Evolutionary conservation across 2,888 invertebrate genomes (phyloP).

Genomic region (Drosophila sordidula): DNA sequence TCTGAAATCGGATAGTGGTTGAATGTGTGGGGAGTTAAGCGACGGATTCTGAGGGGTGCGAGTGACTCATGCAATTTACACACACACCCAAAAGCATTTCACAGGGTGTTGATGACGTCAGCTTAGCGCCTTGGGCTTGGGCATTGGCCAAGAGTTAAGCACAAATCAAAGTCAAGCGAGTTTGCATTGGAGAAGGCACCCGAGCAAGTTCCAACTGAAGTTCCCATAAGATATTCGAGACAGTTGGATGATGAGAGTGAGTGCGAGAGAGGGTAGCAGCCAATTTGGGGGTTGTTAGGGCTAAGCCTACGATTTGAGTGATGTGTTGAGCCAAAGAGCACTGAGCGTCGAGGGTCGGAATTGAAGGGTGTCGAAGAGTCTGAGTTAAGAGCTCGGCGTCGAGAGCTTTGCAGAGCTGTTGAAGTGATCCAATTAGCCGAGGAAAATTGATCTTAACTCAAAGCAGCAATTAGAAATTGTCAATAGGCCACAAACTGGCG

Average conservation of each 20-base stretch:
- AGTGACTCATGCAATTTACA: constrained; percentile 68
- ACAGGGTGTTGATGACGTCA: constrained; percentile 71
- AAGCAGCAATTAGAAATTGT: constrained; percentile 29
- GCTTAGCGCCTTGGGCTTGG: constrained; percentile 38
- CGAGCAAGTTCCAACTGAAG: constrained; percentile 4
- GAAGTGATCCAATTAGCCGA: constrained; percentile 65
- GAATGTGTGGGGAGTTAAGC: constrained; percentile 23
- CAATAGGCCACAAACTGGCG: constrained; percentile 32
- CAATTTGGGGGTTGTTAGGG: constrained; percentile 36
- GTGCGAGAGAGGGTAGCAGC: constrained; percentile 7
- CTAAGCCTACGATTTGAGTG: constrained; percentile 48
- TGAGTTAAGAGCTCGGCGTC: constrained; percentile 8
- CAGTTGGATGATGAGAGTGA: constrained; percentile 7
- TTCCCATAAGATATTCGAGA: constrained; percentile 33
- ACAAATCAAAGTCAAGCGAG: constrained; percentile 71
- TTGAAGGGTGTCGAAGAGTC: constrained; percentile 31
- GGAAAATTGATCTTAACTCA: constrained; percentile 6
- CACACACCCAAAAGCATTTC: constrained; percentile 29
- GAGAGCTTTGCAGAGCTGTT: constrained; percentile 29
- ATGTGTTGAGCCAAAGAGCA: constrained; percentile 53
- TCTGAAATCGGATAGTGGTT: constrained; percentile 78
- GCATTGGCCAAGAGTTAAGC: constrained; percentile 38
- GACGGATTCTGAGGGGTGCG: constrained; percentile 33
- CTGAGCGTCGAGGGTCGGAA: constrained; percentile 34
- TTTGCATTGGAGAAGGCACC: constrained; percentile 62